Evolutionary conservation across 1,140 invertebrate species (phyloP).

Genomic region (Drosophila murphyi): DNA sequence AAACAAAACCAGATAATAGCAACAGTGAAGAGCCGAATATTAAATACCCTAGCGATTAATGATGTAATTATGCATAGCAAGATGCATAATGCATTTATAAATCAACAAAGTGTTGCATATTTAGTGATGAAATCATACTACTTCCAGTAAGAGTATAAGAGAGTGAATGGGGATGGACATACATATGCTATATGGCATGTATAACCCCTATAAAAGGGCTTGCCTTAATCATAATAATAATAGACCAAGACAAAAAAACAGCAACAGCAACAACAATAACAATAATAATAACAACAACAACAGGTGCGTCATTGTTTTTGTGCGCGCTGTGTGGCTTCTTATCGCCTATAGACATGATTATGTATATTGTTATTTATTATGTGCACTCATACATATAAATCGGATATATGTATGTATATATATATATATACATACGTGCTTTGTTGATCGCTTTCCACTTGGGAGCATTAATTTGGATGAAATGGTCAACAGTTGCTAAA

Average conservation of each 20-base stretch:
- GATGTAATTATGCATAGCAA: not conserved
- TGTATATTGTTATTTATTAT: slow-evolving; percentile 21
- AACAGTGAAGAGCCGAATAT: slow-evolving; percentile 1
- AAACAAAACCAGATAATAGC: not conserved
- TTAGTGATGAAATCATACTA: not conserved
- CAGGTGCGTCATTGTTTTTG: slow-evolving; percentile 78
- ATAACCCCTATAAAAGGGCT: slow-evolving; percentile 39
- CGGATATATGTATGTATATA: not conserved
- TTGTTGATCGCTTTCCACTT: slow-evolving; percentile 51
- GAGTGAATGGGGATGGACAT: not conserved
- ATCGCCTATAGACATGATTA: slow-evolving; percentile 16
- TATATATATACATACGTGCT: slow-evolving; percentile 2
- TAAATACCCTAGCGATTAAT: not conserved
- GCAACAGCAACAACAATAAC: not conserved
- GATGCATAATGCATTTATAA: too few relatives aligned
- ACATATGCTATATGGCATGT: not conserved
- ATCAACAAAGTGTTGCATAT: too few relatives aligned
- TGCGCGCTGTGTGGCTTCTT: slow-evolving; percentile 52
- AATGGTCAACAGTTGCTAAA: slow-evolving; percentile 60
- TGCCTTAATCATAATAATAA: slow-evolving; percentile 27
- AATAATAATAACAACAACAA: slow-evolving; percentile 28
- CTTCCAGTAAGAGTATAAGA: slow-evolving; percentile 17
- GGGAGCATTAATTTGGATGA: slow-evolving; percentile 66
- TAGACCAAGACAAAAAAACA: slow-evolving; percentile 2
- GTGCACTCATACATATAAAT: slow-evolving; percentile 12